Evolutionary conservation across 2,113 vertebrate genomes (phyloP), one percentile per base, ranked within the genome.

Genomic region (Deroptyus accipitrinus): DNA sequence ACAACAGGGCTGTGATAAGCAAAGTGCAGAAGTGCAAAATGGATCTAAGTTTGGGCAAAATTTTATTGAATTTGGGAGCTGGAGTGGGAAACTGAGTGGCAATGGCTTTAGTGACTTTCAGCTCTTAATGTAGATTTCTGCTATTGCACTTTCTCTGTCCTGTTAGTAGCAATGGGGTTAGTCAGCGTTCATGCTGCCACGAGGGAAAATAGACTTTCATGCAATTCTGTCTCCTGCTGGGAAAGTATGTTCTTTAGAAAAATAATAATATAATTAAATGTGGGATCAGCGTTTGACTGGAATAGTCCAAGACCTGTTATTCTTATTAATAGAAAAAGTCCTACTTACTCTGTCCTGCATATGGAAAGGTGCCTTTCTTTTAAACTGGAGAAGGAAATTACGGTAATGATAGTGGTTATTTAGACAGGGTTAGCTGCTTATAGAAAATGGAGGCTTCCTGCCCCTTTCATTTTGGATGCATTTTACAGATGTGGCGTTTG

Each of bases 401-500:
- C 84, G 90, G 63, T 86, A 80, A 94, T 80, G 74, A 75, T 64
- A 63, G 23, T 92, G 77, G 73, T 93, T 95, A 85, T 92, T 77
- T 55, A 82, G 79, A 83, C 48, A 90, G 83, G 72, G 92, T 95
- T 91, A 91, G 62, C 79, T 85, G 70, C 63, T 57, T 83, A 48
- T 46, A 95, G 79, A 91, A 95, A 97, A 96, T 83, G 94, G 63
- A 96, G 64, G 46, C 80, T 95, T 94, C 77, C 49, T 83, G 80
- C 42, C 64, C 35, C 72, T 95, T 97, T 92, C 68, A 72, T 91
- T 97, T 90, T 90, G 86, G 79, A 97, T 97, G 75, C 4, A 3
- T 97, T 97, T 96, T 94, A 93, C 95, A 97, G 96, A 97, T 97
- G 95, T 97, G 96, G 82, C 57, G 67, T 78, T 61, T 96, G 83